Base-by-base conservation (phyloP, 2,113 vertebrate genomes). In the Sporophila hypoxantha region DNA sequence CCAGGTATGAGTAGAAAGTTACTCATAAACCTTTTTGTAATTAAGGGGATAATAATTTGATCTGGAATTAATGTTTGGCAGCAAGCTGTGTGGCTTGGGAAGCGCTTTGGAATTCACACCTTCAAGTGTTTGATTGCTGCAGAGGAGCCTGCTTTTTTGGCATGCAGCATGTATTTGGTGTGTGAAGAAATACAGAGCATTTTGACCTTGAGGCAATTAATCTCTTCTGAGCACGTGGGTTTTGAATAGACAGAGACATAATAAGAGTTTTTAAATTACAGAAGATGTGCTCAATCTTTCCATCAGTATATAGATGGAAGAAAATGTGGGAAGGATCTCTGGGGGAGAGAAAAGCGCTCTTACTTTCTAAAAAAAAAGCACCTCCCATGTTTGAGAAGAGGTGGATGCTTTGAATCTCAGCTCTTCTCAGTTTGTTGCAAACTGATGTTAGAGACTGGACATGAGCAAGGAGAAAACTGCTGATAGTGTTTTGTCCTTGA, bases 1-100 rank as follows among this genome's bases (percentile, higher is more conserved):
- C 52, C 57, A 83, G 69, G 34, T 59, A 80, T 30, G 41, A 91
- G 70, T 52, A 85, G 46, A 52, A 65, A 87, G 68, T 67, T 90
- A 87, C 52, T 89, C 15, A 5, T n/a, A 66, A 89, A 78, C 26
- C 9, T 78, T 82, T 76, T 78, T 59, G 65, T 73, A 92, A 92
- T 92, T 88, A 92, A 87, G 67, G 34, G 57, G 46, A 71, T 92
- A 85, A 87, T 83, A 55, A 89, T 77, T 89, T 89, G 59, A 93
- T 89, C 85, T 81, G 62, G 62, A 93, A 91, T 89, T 89, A 77
- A 92, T 80, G 69, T 82, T 95, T 93, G 73, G 85, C 84, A 92
- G 77, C 62, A 84, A 73, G 44, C 39, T 88, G 39, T 69, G 65
- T 85, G 85, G 73, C 79, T 94, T 88, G 69, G 76, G 46, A 87